These are phyloP conservation scores for Bujurquina vittata DNA, from an alignment of 2,113 vertebrate species.

Conservation along the genomic window DNA sequence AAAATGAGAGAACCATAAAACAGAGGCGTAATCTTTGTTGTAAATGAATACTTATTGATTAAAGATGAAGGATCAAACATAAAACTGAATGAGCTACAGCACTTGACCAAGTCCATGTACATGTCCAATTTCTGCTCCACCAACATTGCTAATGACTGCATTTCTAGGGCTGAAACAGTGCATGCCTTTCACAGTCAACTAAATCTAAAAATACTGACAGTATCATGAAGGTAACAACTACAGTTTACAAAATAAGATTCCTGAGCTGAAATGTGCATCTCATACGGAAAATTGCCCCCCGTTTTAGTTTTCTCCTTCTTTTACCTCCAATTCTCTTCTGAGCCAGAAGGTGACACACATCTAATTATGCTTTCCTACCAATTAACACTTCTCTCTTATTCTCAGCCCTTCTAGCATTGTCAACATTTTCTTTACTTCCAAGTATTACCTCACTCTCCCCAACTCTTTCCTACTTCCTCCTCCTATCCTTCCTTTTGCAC, in stretches of 20 bases:
- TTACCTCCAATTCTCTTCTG: neutral
- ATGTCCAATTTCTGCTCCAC: neutral
- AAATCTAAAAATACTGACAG: neutral
- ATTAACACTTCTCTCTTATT: neutral
- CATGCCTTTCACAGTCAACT: neutral
- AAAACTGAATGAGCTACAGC: neutral
- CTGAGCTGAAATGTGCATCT: neutral
- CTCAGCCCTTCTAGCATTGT: neutral
- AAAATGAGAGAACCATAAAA: conserved; percentile 34
- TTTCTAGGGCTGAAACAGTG: neutral
- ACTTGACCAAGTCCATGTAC: neutral
- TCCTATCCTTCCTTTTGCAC: neutral
- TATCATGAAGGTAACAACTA: neutral
- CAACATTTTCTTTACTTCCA: conserved; percentile 3
- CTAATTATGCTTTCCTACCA: neutral
- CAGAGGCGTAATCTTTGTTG: conserved; percentile 4
- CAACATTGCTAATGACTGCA: neutral
- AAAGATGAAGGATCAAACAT: neutral
- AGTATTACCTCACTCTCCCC: neutral
- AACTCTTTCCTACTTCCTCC: neutral
- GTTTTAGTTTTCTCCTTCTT: neutral
- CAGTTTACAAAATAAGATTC: neutral
- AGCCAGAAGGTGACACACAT: neutral
- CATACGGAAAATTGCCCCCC: neutral
- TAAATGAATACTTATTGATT: conserved; percentile 9